A percentile compares a stretch with the other conserved stretches of the same genome.
Evolutionary conservation across 2,113 vertebrate species (phyloP).

Genomic region (Setophaga petechia): DNA sequence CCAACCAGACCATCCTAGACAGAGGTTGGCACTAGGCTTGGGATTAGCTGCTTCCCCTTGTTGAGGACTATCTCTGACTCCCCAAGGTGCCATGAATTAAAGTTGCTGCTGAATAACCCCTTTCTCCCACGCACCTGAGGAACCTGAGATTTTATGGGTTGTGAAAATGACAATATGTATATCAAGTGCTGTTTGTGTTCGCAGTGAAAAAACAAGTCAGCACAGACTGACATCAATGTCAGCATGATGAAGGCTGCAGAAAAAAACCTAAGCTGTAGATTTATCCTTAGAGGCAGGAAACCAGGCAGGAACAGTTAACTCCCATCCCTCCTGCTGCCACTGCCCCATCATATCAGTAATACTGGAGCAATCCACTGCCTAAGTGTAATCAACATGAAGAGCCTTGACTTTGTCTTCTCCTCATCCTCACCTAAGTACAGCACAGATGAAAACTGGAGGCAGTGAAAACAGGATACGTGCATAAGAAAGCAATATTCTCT

Average conservation of each 20-base stretch:
- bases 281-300: neutral
- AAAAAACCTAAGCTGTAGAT: neutral
- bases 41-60: neutral
- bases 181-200: neutral
- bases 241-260: neutral
- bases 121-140: slow-evolving; percentile 36
- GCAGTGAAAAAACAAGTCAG: neutral
- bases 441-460: neutral
- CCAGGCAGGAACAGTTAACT: neutral
- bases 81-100: neutral
- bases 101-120: neutral
- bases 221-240: neutral
- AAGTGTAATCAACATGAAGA: fast-evolving
- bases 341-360: neutral
- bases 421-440: neutral
- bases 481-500: neutral
- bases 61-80: neutral
- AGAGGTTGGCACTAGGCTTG: neutral
- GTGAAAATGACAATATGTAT: slow-evolving; percentile 41
- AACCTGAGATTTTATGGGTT: slow-evolving; percentile 35
- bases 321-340: neutral
- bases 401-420: neutral
- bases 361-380: neutral
- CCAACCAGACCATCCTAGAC: neutral
- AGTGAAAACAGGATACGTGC: fast-evolving